Conservation (phyloP, 1,140 invertebrate species). For the Bombus breviceps region DNA sequence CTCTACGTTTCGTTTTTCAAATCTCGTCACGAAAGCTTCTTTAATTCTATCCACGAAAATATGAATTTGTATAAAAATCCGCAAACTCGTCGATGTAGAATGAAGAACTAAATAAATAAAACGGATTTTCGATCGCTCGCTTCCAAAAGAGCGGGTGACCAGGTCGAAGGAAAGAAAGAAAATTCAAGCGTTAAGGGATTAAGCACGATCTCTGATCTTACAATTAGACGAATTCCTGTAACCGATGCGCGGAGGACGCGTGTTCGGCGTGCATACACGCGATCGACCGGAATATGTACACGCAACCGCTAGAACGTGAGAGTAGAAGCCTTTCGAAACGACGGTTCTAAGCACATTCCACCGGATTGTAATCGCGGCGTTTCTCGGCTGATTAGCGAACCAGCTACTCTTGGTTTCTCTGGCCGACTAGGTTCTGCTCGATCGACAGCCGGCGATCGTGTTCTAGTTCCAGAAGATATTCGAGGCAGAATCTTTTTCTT, state of each 20-base stretch:
- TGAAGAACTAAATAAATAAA: accelerated
- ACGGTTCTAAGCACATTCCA: slow-evolving; percentile 77
- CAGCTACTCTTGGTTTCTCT: slow-evolving; percentile 64
- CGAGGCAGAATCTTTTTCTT: slow-evolving; percentile 24
- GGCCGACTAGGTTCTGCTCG: slow-evolving; percentile 38
- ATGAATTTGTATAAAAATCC: too few relatives aligned
- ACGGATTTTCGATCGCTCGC: too few relatives aligned
- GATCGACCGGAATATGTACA: slow-evolving; percentile 25
- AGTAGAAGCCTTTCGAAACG: slow-evolving; percentile 77
- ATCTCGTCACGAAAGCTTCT: too few relatives aligned
- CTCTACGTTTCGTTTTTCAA: too few relatives aligned
- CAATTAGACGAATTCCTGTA: slow-evolving; percentile 44
- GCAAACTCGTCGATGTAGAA: too few relatives aligned
- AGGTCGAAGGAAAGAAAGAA: not conserved
- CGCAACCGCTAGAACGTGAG: slow-evolving; percentile 55
- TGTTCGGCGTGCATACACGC: not conserved
- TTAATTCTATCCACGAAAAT: too few relatives aligned
- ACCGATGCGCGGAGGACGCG: slow-evolving; percentile 5
- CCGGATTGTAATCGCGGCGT: slow-evolving; percentile 77
- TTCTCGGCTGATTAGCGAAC: slow-evolving; percentile 75
- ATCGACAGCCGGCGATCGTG: slow-evolving; percentile 32
- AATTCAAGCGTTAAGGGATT: not conserved
- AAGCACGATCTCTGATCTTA: not conserved
- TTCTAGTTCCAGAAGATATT: slow-evolving; percentile 33
- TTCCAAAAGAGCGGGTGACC: too few relatives aligned